phyloP scores from a whole-genome alignment of 1,140 invertebrate species.

The Frieseomelitta varia region DNA sequence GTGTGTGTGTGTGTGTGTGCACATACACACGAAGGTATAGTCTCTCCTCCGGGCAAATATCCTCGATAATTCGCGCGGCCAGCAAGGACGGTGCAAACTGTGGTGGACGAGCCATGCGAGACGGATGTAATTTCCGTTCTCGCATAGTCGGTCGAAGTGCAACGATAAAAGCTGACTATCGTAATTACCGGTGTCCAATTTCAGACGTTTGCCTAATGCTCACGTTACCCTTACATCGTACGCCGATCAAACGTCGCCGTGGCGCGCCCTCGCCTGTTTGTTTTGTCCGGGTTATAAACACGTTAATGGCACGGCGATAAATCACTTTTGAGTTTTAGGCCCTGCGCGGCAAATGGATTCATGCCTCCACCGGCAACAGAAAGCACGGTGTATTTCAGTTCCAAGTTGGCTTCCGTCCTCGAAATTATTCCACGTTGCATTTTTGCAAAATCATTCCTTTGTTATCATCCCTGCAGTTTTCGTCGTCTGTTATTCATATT shows the following conservation, averaged over 20 bases:
- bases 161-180: slow-evolving; percentile 38
- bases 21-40: not conserved
- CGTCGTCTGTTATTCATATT: not conserved
- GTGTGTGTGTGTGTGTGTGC: too few relatives aligned
- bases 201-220: slow-evolving; percentile 26
- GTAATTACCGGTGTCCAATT: slow-evolving; percentile 51
- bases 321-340: not conserved
- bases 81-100: slow-evolving; percentile 10
- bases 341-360: not conserved
- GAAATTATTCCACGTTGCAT: too few relatives aligned
- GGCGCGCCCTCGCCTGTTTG: not conserved
- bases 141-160: not conserved
- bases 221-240: not conserved
- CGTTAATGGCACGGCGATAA: not conserved
- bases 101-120: slow-evolving; percentile 5
- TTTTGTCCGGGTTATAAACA: not conserved
- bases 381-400: too few relatives aligned
- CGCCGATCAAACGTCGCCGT: not conserved
- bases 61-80: slow-evolving; percentile 19
- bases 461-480: too few relatives aligned
- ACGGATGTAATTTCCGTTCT: slow-evolving; percentile 36
- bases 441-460: too few relatives aligned
- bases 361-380: too few relatives aligned
- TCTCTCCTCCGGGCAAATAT: slow-evolving; percentile 30
- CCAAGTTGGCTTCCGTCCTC: too few relatives aligned